A percentile compares a stretch with the other conserved stretches of the same genome.
Evolutionary conservation across 2,113 vertebrate genomes (phyloP).

Genomic region (Sinocyclocheilus grahami): DNA sequence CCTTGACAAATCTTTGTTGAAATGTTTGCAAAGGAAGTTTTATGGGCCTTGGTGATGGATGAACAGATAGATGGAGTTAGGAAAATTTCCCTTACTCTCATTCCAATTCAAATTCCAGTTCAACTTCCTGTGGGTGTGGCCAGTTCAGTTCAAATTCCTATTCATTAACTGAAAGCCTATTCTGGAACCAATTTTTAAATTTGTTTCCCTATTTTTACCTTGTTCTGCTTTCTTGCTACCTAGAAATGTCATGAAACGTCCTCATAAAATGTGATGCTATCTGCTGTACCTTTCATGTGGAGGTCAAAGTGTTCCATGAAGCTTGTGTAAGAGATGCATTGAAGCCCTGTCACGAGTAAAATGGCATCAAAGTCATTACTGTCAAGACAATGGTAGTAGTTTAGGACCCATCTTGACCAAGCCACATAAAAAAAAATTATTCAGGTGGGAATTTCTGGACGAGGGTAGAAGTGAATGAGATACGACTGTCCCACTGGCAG

Average conservation of each 20-base stretch:
- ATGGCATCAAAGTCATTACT: neutral
- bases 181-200: too few relatives aligned
- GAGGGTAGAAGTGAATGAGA: slow-evolving; percentile 62
- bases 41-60: too few relatives aligned
- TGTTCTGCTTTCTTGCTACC: neutral
- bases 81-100: too few relatives aligned
- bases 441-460: slow-evolving; percentile 39
- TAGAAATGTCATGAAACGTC: neutral
- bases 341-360: neutral
- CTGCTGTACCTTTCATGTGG: neutral
- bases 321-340: neutral
- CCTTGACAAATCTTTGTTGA: neutral
- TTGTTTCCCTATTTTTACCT: neutral
- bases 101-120: too few relatives aligned
- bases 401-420: neutral
- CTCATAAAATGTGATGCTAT: neutral
- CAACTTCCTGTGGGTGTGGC: too few relatives aligned
- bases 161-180: too few relatives aligned
- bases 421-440: neutral
- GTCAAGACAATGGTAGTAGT: neutral
- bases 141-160: too few relatives aligned
- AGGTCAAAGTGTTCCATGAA: neutral
- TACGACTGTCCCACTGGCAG: slow-evolving; percentile 63
- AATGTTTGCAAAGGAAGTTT: too few relatives aligned
- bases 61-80: too few relatives aligned